Evolutionary conservation across 2,888 invertebrate species (phyloP).

Genomic region (Phaedon cochleariae): DNA sequence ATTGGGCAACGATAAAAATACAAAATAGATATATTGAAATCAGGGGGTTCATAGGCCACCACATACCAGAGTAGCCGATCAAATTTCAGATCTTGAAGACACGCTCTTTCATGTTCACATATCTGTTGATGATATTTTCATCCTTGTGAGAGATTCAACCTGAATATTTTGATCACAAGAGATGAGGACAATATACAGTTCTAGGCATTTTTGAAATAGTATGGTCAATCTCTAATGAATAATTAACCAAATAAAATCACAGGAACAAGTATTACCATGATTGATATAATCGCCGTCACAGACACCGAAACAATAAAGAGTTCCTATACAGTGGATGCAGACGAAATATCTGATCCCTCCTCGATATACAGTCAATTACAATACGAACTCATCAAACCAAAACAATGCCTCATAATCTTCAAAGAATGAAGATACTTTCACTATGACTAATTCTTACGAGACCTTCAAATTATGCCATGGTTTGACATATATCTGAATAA

Average conservation of each 20-base stretch:
- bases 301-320: not conserved
- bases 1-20: not conserved
- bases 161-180: not conserved
- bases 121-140: slow-evolving; percentile 5
- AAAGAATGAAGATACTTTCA: too few relatives aligned
- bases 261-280: not conserved
- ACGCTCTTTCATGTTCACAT: not conserved
- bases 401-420: not conserved
- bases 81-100: not conserved
- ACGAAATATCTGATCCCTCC: too few relatives aligned
- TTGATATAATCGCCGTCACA: slow-evolving; percentile 2
- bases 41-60: not conserved
- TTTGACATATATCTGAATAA: too few relatives aligned
- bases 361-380: too few relatives aligned
- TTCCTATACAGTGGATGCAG: too few relatives aligned
- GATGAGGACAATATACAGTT: not conserved
- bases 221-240: not conserved
- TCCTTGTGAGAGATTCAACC: not conserved
- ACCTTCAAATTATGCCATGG: too few relatives aligned
- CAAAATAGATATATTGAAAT: not conserved
- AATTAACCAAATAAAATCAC: not conserved
- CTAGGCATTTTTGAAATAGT: not conserved
- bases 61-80: not conserved
- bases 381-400: not conserved
- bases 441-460: too few relatives aligned